Conservation (phyloP, 1,140 invertebrate species). For the Diabrotica undecimpunctata region DNA sequence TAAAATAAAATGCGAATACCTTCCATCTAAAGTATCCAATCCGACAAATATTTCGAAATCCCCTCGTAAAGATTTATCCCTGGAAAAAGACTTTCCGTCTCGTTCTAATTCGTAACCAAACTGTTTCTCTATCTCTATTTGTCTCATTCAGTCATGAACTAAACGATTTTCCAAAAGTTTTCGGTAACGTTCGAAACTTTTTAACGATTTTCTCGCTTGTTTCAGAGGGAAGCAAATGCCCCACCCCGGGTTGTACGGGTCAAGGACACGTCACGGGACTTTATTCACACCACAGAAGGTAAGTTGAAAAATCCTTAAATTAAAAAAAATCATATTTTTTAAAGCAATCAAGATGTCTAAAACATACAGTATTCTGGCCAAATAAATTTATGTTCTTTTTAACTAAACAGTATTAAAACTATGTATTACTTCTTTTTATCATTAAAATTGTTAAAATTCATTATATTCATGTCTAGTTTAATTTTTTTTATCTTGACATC, state of each 20-base stretch:
- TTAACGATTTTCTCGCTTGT: conserved; percentile 46
- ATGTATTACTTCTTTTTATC: too few relatives aligned
- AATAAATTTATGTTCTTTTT: too few relatives aligned
- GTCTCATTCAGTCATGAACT: conserved; percentile 3
- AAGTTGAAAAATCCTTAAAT: conserved; percentile 45
- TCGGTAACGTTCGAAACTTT: conserved; percentile 15
- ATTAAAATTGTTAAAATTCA: too few relatives aligned
- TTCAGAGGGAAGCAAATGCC: conserved; percentile 92
- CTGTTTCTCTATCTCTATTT: not conserved
- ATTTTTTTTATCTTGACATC: too few relatives aligned
- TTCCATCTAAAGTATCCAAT: not conserved
- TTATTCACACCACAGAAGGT: conserved; percentile 98
- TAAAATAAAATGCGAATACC: conserved; percentile 2
- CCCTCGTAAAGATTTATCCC: conserved; percentile 17
- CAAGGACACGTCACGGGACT: conserved; percentile 96
- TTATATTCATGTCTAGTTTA: too few relatives aligned
- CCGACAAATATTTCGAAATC: conserved; percentile 15
- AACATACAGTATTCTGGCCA: too few relatives aligned
- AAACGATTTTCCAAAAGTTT: conserved; percentile 16
- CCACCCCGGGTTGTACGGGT: conserved; percentile 92
- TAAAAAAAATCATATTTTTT: conserved; percentile 8
- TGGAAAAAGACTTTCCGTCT: not conserved
- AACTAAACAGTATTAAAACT: too few relatives aligned
- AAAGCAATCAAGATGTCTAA: too few relatives aligned
- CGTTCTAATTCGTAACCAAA: not conserved